Evolutionary conservation across 2,888 invertebrate genomes (phyloP), one percentile per base, ranked within the genome.

Genomic region (Alloscopus bannaensis): DNA sequence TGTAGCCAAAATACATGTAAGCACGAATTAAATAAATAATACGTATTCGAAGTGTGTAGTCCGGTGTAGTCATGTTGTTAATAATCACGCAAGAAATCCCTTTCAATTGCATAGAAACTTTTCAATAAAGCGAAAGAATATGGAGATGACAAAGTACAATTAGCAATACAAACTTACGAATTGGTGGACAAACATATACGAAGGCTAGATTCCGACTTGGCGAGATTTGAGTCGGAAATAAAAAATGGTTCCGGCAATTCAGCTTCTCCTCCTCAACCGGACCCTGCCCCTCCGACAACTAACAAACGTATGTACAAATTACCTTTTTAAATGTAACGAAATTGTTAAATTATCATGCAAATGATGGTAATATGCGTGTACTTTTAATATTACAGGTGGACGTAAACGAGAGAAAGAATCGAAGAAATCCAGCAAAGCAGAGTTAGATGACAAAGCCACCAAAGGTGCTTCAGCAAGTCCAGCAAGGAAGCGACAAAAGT

Each of bases 101-200:
- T 36, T 36, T 36, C 13, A 13, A n/a, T n/a, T n/a, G n/a, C n/a
- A n/a, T 94, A 96, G 88, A 94, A 93, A 80, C 90, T 95, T 73
- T 98, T 97, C 87, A 94, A 95, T 86, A 97, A 97, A 89, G 97
- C 97, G 16, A 96, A 96, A 87, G 97, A 97, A 88, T 97, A 95
- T 88, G 97, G 97, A 1, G 98, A 98, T 88, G 98, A 98, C 87
- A 99, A 99, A 90, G 98, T 99, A 36, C 96, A 97, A 88, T 90
- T 99, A 80, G 98, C 99, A 1, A 97, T 98, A 89, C 97, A 98
- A 90, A 98, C 98, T 0, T 99, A 99, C 88, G 99, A 99, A 90
- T 90, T 98, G 89, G 85, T 85, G 16, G 98, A 99, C 89, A 98
- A 98, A 88, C 98, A 99, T 88, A 99, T 99, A 85, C 91, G 98